Base-by-base conservation (phyloP, 2,888 invertebrate species). In the Drosophila barbarae region DNA sequence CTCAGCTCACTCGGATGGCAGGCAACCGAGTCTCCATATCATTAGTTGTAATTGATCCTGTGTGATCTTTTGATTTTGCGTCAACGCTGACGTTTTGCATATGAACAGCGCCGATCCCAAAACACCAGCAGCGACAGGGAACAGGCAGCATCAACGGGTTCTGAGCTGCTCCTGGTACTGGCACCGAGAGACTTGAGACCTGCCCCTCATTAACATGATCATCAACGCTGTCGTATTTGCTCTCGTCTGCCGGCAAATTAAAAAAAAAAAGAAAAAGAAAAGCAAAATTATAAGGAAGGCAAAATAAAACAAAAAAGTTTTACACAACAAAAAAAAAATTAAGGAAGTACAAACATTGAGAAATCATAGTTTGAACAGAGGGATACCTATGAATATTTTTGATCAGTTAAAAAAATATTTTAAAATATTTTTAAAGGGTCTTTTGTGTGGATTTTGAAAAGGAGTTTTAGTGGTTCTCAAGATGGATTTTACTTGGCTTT, bases 21-120 rank as follows among this genome's bases (percentile, higher is more conserved):
- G 52, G 36, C 69, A 54, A 53, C 58, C 35, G 57, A 55, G 63
- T 75, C 59, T 73, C 85, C 77, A 85, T 86, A 85, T 86, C 86
- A 85, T 85, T 86, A 85, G 81, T 79, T 85, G 84, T 85, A 85
- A 85, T 86, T 85, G 84, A 86, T 83, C 84, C 86, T 79, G 76
- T 84, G 82, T 80, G 83, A 82, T 82, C 80, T 82, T 82, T 81
- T 85, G 85, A 82, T 82, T 84, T 81, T 81, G 85, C 85, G 84
- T 79, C 79, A 79, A 82, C 83, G 80, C 84, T 82, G 82, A 79
- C 73, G 69, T 67, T 72, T 72, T 72, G 73, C 73, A 73, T 72
- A 73, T 49, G 64, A 44, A 59, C 44, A 59, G 44, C 44, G 59
- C 23, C 60, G 23, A 59, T 44, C 42, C 64, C 80, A 76, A 77